Conservation (phyloP, 2,888 invertebrate species). For the Atrina japonica region DNA sequence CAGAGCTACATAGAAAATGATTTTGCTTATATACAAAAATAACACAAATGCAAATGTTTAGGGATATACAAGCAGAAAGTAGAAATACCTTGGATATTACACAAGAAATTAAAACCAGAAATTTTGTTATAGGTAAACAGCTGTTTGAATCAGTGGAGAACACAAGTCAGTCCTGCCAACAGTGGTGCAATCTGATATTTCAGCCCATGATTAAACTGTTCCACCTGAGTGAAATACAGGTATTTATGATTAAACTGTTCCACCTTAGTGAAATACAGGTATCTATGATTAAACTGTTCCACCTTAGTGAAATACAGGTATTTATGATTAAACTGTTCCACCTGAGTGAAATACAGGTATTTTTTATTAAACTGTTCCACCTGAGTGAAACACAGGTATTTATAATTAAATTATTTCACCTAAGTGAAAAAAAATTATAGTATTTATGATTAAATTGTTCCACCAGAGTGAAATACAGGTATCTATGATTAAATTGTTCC, state of each 20-base stretch:
- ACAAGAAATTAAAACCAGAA: no score
- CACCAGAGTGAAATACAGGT: no score
- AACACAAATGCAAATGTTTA: no score
- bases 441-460: no score
- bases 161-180: neutral
- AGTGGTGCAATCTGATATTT: conserved; percentile 18
- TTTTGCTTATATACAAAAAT: neutral
- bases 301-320: neutral
- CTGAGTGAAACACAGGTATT: neutral
- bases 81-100: no score
- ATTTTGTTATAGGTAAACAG: no score
- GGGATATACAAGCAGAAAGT: no score
- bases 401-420: no score
- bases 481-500: no score
- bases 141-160: conserved; percentile 10
- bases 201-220: conserved; percentile 9
- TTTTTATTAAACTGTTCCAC: neutral
- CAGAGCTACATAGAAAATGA: no score
- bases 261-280: neutral
- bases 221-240: conserved; percentile 14
- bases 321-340: neutral
- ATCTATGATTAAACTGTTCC: neutral
- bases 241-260: neutral
- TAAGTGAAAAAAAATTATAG: no score
- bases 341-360: neutral